Conservation (phyloP, 2,888 invertebrate genomes). For the Epinotia brunnichana region DNA sequence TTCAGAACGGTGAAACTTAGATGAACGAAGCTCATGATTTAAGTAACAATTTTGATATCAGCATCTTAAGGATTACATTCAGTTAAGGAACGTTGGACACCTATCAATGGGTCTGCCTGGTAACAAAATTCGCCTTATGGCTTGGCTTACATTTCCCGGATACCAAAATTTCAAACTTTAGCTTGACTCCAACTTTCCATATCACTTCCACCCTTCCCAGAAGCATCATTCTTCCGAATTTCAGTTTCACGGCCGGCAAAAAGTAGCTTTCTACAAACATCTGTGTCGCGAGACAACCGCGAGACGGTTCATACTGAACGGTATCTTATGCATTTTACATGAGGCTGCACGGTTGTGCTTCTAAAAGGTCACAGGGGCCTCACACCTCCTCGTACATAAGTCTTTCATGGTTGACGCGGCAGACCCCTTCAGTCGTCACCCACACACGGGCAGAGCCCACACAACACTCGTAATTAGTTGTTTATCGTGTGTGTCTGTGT, state of each 20-base stretch:
- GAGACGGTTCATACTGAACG: constrained; percentile 64
- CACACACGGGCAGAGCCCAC: constrained; percentile 63
- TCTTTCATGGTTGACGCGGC: background rate
- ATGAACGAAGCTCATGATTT: too few species aligned
- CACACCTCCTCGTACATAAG: background rate
- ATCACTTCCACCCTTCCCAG: constrained; percentile 22
- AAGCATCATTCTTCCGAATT: constrained; percentile 38
- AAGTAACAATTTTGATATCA: too few species aligned
- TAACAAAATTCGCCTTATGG: too few species aligned
- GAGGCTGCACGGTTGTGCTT: constrained; percentile 59
- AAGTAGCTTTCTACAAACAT: constrained; percentile 73
- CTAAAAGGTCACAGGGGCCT: background rate
- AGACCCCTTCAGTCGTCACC: constrained; percentile 52
- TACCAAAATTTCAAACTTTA: constrained; percentile 1
- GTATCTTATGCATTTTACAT: constrained; percentile 87
- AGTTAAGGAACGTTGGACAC: too few species aligned
- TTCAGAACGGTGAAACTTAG: too few species aligned
- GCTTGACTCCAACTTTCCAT: constrained; percentile 20
- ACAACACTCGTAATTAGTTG: constrained; percentile 73
- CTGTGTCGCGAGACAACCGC: constrained; percentile 74
- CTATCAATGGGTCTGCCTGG: too few species aligned
- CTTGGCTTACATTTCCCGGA: background rate
- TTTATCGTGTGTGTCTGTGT: constrained; percentile 77
- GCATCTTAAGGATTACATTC: too few species aligned
- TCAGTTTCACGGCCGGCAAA: constrained; percentile 58